These are phyloP conservation scores for Eupleurogrammus muticus DNA, from an alignment of 2,797 vertebrate genomes.

Conservation along the genomic window DNA sequence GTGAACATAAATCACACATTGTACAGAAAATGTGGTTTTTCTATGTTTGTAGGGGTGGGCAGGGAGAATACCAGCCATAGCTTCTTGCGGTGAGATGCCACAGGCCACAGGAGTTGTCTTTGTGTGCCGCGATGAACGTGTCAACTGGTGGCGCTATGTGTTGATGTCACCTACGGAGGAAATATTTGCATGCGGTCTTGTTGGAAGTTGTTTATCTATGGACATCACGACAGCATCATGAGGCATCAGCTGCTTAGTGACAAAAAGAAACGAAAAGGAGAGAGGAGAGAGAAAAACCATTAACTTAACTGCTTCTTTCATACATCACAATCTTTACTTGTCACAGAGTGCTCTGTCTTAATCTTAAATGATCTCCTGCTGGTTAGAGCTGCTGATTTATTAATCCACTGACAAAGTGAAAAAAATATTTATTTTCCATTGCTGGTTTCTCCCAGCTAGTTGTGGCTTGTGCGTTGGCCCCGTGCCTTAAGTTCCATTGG, in stretches of 20 bases:
- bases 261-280: constrained; percentile 16
- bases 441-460: constrained; percentile 43
- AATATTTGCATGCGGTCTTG: constrained; percentile 25
- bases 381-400: constrained; percentile 21
- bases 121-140: constrained; percentile 12
- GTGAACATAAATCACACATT: constrained; percentile 61
- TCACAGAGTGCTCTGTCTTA: neutral
- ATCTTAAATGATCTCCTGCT: constrained; percentile 5
- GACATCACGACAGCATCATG: constrained; percentile 8
- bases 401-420: constrained; percentile 9
- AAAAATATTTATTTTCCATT: constrained; percentile 40
- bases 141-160: neutral
- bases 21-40: constrained; percentile 52
- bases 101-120: neutral
- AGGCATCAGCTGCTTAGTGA: neutral
- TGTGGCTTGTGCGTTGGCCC: constrained; percentile 54
- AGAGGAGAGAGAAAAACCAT: too few species aligned
- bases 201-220: constrained; percentile 5
- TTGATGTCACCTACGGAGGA: neutral
- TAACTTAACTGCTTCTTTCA: constrained; percentile 8
- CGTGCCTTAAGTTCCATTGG: constrained; percentile 35
- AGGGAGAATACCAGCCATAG: constrained; percentile 23
- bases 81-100: constrained; percentile 20
- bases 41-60: constrained; percentile 32
- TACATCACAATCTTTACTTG: too few species aligned